These are phyloP conservation scores for Diaprepes abbreviatus DNA, from an alignment of 2,888 invertebrate genomes.

Conservation along the genomic window DNA sequence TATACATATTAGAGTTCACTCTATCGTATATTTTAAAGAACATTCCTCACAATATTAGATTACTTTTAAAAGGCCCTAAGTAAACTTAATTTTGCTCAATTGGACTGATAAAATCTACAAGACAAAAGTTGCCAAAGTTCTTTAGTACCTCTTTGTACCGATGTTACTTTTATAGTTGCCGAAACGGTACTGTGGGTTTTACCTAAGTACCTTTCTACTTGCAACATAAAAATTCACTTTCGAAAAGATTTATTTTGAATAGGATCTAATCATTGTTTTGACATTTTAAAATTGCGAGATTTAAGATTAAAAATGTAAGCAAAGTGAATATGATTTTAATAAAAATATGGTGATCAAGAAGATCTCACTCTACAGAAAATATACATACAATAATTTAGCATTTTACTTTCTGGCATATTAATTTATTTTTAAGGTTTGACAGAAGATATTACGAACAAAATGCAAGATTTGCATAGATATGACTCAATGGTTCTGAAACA, in stretches of 20 bases:
- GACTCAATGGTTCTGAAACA: too few species aligned
- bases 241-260: conserved; percentile 4
- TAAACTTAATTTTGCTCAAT: conserved; percentile 43
- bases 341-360: too few species aligned
- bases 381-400: too few species aligned
- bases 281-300: conserved; percentile 28
- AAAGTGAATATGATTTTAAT: too few species aligned
- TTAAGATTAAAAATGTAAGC: background rate
- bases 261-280: conserved; percentile 23
- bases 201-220: conserved; percentile 33
- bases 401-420: too few species aligned
- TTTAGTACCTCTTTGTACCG: conserved; percentile 38
- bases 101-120: conserved; percentile 43
- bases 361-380: too few species aligned
- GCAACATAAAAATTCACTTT: conserved; percentile 14
- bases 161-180: conserved; percentile 37
- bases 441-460: too few species aligned
- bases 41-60: background rate
- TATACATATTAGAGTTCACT: background rate
- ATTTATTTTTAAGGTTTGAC: too few species aligned
- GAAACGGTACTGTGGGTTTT: conserved; percentile 8
- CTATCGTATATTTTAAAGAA: conserved; percentile 2
- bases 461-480: too few species aligned
- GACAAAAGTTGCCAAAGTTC: conserved; percentile 34
- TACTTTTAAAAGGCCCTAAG: conserved; percentile 8